phyloP scores from a whole-genome alignment of 2,797 vertebrate genomes.

The Pagetopsis macropterus region DNA sequence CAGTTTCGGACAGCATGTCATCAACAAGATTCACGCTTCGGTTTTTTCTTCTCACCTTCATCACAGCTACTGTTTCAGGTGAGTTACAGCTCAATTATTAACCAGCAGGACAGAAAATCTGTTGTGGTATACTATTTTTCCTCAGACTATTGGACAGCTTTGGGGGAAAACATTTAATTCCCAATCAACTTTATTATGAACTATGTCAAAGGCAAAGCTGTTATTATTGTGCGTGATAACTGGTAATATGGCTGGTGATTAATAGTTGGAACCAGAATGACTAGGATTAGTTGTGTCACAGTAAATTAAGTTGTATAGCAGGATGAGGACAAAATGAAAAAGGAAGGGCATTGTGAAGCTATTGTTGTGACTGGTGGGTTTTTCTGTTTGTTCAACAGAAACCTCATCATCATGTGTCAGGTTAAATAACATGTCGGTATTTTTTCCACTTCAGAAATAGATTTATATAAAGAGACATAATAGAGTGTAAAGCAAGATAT shows the following conservation, averaged over 20 bases:
- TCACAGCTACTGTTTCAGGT: slow-evolving; percentile 56
- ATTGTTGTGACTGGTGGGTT: not conserved
- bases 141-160: not conserved
- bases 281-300: not conserved
- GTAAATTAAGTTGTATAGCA: not conserved
- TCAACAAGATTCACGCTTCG: not conserved
- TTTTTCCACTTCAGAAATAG: not conserved
- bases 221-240: not conserved
- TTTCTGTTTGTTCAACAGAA: slow-evolving; percentile 8
- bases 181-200: not conserved
- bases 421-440: not conserved
- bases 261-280: not conserved
- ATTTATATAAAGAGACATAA: not conserved
- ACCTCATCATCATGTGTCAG: slow-evolving; percentile 8
- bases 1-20: slow-evolving; percentile 44
- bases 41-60: slow-evolving; percentile 25
- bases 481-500: not conserved
- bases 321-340: not conserved
- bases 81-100: slow-evolving; percentile 30
- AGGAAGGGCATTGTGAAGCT: not conserved
- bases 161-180: not conserved
- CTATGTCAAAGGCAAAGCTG: not conserved
- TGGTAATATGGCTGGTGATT: not conserved
- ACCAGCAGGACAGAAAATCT: not conserved
- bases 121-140: not conserved